phyloP scores from a whole-genome alignment of 2,113 vertebrate species.

The Engystomops pustulosus region DNA sequence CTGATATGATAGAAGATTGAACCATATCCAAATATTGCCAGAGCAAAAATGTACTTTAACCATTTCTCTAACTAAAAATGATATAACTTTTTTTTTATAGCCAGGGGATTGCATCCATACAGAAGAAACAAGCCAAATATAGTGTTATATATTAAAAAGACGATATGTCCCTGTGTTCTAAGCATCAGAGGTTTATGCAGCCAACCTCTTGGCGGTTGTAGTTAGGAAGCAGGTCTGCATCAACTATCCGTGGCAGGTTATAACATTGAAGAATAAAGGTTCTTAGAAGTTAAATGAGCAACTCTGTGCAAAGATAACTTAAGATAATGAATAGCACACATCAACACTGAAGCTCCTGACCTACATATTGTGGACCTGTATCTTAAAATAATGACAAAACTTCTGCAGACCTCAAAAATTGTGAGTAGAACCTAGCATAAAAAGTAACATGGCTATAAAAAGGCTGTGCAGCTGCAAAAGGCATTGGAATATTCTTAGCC shows the following conservation, averaged over 20 bases:
- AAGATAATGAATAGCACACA: neutral
- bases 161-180: neutral
- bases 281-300: neutral
- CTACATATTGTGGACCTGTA: neutral
- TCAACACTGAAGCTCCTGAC: neutral
- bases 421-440: neutral
- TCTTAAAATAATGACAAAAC: neutral
- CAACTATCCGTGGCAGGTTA: neutral
- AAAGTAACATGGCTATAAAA: neutral
- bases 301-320: neutral
- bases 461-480: neutral
- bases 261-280: neutral
- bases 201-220: neutral
- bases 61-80: neutral
- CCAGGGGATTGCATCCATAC: neutral
- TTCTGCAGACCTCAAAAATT: neutral
- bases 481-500: neutral
- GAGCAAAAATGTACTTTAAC: neutral
- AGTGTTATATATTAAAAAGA: neutral
- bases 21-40: neutral
- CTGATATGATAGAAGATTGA: neutral
- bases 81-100: neutral
- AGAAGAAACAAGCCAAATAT: neutral
- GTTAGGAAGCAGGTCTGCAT: neutral
- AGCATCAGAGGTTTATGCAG: neutral